These are phyloP conservation scores for Dermochelys coriacea DNA, from an alignment of 2,797 vertebrate species.

Conservation along the genomic window DNA sequence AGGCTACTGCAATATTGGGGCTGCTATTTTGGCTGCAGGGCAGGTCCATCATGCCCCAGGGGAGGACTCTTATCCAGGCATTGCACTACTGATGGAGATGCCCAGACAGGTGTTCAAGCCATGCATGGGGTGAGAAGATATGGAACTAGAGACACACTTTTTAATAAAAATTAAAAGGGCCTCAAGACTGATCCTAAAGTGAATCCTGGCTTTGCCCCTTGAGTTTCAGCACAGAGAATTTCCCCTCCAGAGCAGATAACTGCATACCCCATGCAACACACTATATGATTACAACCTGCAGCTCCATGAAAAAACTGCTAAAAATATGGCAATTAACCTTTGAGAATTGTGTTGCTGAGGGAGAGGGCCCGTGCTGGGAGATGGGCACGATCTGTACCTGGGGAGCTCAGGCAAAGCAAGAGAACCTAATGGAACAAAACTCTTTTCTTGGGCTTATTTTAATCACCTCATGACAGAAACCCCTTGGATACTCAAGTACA, in stretches of 20 bases:
- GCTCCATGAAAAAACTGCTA: rapidly evolving
- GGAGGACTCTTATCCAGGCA: neutral
- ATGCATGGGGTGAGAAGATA: neutral
- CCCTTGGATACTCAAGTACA: neutral
- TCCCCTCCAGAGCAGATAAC: neutral
- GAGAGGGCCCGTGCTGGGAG: neutral
- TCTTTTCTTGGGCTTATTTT: neutral
- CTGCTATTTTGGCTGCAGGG: neutral
- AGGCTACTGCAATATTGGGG: neutral
- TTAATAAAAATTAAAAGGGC: neutral
- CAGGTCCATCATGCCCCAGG: neutral
- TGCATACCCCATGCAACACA: neutral
- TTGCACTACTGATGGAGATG: neutral
- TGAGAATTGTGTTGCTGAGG: neutral
- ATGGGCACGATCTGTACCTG: neutral
- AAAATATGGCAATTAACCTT: neutral
- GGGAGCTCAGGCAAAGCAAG: neutral
- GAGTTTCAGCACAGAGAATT: neutral
- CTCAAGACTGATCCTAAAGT: neutral
- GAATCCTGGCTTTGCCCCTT: neutral
- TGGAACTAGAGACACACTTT: rapidly evolving
- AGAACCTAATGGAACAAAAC: neutral
- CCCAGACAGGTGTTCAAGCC: neutral
- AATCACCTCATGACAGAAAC: neutral
- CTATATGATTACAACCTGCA: neutral